These are phyloP conservation scores for Spialia ferax DNA, from an alignment of 2,888 invertebrate genomes.

Conservation along the genomic window DNA sequence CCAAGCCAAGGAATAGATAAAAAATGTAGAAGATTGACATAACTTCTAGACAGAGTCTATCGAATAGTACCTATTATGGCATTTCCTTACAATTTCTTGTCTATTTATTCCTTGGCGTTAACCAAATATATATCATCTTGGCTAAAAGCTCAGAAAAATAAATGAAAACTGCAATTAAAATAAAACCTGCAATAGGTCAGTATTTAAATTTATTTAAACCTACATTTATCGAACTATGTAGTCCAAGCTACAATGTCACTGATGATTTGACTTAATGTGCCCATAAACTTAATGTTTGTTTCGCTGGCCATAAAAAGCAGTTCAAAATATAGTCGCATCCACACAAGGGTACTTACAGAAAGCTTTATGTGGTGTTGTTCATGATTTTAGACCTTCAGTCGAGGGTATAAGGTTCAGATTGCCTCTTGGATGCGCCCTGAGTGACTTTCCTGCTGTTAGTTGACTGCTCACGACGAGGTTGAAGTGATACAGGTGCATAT, in stretches of 20 bases:
- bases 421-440: neutral
- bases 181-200: too few relatives aligned
- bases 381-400: neutral
- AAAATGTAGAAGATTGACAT: too few relatives aligned
- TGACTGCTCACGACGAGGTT: constrained; percentile 21
- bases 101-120: too few relatives aligned
- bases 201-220: too few relatives aligned
- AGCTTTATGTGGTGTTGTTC: neutral
- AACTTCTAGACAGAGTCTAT: too few relatives aligned
- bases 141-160: too few relatives aligned
- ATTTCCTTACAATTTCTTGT: too few relatives aligned
- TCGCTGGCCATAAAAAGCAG: constrained; percentile 23
- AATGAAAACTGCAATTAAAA: too few relatives aligned
- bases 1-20: too few relatives aligned
- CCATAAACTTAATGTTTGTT: constrained; percentile 2
- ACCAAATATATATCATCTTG: too few relatives aligned
- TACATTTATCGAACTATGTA: neutral
- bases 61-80: too few relatives aligned
- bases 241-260: neutral
- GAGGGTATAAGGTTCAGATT: neutral
- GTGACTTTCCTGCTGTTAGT: constrained; percentile 24
- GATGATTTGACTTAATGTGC: neutral
- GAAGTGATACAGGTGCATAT: constrained; percentile 27
- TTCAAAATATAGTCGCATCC: constrained; percentile 14
- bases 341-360: constrained; percentile 23